These are phyloP conservation scores for Zosterops japonicus DNA, from an alignment of 2,113 vertebrate genomes.

Conservation along the genomic window DNA sequence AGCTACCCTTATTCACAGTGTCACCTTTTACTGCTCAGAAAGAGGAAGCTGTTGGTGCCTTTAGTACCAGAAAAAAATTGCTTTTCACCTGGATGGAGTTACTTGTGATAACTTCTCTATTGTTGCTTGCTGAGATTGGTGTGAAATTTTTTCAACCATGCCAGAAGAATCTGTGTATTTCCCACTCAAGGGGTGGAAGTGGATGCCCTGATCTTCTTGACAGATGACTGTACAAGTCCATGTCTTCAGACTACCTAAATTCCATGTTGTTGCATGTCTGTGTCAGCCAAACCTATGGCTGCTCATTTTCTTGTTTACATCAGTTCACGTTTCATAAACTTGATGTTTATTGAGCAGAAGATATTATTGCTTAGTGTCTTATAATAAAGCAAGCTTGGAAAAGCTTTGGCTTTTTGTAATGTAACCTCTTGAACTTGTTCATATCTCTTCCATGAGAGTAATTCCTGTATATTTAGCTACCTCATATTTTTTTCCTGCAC, in stretches of 20 bases:
- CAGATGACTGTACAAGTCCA: neutral
- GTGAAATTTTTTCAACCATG: neutral
- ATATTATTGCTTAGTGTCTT: neutral
- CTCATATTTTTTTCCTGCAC: neutral
- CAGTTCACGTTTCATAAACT: neutral
- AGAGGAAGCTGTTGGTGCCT: neutral
- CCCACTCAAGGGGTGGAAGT: neutral
- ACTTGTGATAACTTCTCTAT: neutral
- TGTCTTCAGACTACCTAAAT: neutral
- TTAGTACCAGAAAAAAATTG: neutral
- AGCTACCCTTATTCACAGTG: neutral
- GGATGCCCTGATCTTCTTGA: neutral
- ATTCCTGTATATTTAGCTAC: neutral
- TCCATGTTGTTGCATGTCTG: rapidly evolving
- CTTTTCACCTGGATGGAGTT: neutral
- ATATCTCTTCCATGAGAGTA: neutral
- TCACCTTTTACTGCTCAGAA: neutral
- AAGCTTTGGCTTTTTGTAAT: neutral
- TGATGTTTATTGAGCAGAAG: neutral
- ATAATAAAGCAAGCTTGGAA: neutral
- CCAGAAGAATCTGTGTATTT: neutral
- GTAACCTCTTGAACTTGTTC: neutral
- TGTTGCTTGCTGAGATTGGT: neutral
- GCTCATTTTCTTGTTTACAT: neutral
- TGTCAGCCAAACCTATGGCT: neutral